phyloP scores from a whole-genome alignment of 92 coral and sea anemone genomes.

The Ricordea florida region DNA sequence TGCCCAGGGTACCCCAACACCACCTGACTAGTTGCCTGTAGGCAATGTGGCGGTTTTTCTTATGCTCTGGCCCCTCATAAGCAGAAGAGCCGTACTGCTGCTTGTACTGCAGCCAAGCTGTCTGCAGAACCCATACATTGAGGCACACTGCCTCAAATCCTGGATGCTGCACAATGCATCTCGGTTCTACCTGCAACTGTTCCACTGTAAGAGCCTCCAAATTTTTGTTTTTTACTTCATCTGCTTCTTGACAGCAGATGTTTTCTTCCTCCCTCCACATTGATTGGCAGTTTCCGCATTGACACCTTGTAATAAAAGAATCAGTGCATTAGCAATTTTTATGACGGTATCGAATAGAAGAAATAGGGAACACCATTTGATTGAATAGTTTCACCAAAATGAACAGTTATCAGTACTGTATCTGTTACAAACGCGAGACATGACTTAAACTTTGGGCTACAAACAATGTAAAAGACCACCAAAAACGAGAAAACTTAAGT shows the following conservation, averaged over 20 bases:
- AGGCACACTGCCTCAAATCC: background rate
- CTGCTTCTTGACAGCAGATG: constrained; percentile 16
- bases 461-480: background rate
- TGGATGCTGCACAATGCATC: constrained; percentile 50
- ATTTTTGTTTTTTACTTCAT: background rate
- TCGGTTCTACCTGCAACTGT: constrained; percentile 5
- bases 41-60: constrained; percentile 23
- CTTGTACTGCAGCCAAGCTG: constrained; percentile 65
- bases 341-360: no score
- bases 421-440: no score
- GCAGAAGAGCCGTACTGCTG: constrained; percentile 47
- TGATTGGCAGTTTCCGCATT: constrained; percentile 26
- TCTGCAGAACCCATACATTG: constrained; percentile 56
- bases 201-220: constrained; percentile 6
- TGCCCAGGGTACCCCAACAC: constrained; percentile 66
- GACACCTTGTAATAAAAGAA: constrained; percentile 6
- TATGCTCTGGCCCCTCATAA: constrained; percentile 51
- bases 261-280: constrained; percentile 18
- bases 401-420: no score
- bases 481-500: background rate
- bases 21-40: constrained; percentile 59
- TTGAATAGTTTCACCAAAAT: no score
- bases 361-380: no score
- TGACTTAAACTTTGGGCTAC: no score
- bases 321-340: no score